Evolutionary conservation across 2,797 vertebrate species (phyloP), one percentile per base, ranked within the genome.

Genomic region (Intellagama lesueurii): DNA sequence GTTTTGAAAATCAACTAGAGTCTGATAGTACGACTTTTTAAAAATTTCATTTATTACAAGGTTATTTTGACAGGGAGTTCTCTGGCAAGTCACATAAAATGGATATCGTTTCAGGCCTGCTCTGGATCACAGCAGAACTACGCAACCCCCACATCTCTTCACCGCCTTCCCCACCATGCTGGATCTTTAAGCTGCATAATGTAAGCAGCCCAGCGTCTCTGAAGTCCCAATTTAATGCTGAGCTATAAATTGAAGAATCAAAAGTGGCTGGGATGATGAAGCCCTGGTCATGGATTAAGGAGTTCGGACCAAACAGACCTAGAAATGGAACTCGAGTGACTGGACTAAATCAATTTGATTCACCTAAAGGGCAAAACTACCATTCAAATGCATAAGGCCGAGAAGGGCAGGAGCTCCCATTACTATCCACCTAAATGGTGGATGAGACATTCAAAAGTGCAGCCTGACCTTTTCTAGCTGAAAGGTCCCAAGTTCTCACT

Each of bases 191-290:
- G 87, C 91, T 89, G 88, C 87, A 73, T 91, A 94, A 95, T 94
- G 93, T 92, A 90, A 93, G 85, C 0, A 9, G 80, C 88, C 91
- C 76, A 93, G 92, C 93, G 92, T 92, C 94, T 87, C 83, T 92
- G 93, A 88, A 93, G 86, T 64, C 86, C 85, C 89, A 95, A 92
- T 96, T 95, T 95, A 95, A 96, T 94, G 90, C 91, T 91, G 93
- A 92, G 32, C 79, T 30, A 79, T 94, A 94, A 94, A 95, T 2
- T 91, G 92, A 95, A 93, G 93, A 89, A 95, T 95, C 94, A 91
- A 90, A 90, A 92, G 7, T 60, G 9, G 89, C 94, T 87, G 85
- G 72, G 88, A 94, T 83, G 93, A 93, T 92, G 91, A 95, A 95
- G 93, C 91, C 91, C 92, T 93, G 88, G 87, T 94, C 86, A 73